Evolutionary conservation across 2,888 invertebrate species (phyloP).

Genomic region (Lasioglossum calceatum): DNA sequence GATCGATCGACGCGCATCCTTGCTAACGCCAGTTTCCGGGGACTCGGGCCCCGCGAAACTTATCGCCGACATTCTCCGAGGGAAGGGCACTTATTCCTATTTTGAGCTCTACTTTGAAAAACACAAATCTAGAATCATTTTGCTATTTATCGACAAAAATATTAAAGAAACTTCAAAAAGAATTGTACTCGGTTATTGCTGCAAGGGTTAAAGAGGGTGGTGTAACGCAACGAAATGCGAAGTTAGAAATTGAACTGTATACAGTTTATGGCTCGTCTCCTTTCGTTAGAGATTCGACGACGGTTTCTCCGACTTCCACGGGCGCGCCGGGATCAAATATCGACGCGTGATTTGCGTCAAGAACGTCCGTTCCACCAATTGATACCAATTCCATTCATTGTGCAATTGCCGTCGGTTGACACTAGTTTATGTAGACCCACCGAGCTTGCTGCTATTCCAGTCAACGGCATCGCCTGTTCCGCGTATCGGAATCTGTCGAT

Average conservation of each 20-base stretch:
- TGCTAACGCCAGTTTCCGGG: background rate
- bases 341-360: slow-evolving; percentile 75
- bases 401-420: slow-evolving; percentile 76
- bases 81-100: background rate
- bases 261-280: background rate
- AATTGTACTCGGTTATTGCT: background rate
- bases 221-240: no score
- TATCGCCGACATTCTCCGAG: background rate
- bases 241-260: no score
- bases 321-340: slow-evolving; percentile 32
- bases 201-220: background rate
- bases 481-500: slow-evolving; percentile 41
- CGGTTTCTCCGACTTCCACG: background rate
- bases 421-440: slow-evolving; percentile 65
- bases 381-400: slow-evolving; percentile 75
- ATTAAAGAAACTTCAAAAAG: no score
- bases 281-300: background rate
- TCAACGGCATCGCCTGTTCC: slow-evolving; percentile 46
- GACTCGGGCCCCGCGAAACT: background rate
- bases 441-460: slow-evolving; percentile 41
- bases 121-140: background rate
- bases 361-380: slow-evolving; percentile 67
- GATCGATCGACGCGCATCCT: slow-evolving; percentile 15
- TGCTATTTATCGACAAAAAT: background rate
- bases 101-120: no score